Conservation (phyloP, 1,140 invertebrate species). For the Drosophila melanica region DNA sequence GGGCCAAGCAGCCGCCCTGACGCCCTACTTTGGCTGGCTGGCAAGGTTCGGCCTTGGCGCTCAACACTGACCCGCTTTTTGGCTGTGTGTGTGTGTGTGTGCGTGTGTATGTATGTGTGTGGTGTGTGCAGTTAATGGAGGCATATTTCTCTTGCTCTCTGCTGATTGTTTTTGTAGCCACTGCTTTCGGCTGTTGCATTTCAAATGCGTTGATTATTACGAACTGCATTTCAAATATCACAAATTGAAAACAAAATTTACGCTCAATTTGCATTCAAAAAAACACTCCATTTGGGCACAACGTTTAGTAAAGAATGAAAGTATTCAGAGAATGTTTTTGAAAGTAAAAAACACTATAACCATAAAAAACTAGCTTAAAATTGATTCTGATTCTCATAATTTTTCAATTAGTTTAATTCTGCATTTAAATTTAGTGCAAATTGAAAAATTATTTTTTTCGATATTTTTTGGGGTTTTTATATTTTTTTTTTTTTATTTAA, state of each 20-base stretch:
- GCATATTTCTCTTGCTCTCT: conserved; percentile 45
- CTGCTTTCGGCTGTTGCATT: conserved; percentile 38
- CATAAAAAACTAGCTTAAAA: too few species aligned
- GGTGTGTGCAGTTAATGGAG: conserved; percentile 15
- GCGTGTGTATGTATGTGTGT: conserved; percentile 20
- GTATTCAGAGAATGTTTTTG: too few species aligned
- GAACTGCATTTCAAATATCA: conserved; percentile 35
- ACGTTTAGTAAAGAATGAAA: too few species aligned
- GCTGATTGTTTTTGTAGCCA: conserved; percentile 28
- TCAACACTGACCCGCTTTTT: conserved; percentile 79
- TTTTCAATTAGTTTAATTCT: too few species aligned
- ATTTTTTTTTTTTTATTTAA: too few species aligned
- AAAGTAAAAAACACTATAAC: too few species aligned
- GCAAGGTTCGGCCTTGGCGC: conserved; percentile 80
- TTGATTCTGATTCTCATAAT: too few species aligned
- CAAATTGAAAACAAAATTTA: conserved; percentile 31
- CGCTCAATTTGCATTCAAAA: conserved; percentile 12
- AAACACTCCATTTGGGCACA: not conserved
- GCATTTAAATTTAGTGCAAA: too few species aligned
- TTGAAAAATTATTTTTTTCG: too few species aligned
- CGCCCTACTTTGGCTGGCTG: conserved; percentile 69
- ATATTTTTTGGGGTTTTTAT: too few species aligned
- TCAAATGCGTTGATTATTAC: conserved; percentile 27
- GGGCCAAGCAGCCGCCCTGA: conserved; percentile 65
- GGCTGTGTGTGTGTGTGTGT: conserved; percentile 13